Conservation (phyloP, 2,888 invertebrate genomes). For the Strigamia transsilvanica region DNA sequence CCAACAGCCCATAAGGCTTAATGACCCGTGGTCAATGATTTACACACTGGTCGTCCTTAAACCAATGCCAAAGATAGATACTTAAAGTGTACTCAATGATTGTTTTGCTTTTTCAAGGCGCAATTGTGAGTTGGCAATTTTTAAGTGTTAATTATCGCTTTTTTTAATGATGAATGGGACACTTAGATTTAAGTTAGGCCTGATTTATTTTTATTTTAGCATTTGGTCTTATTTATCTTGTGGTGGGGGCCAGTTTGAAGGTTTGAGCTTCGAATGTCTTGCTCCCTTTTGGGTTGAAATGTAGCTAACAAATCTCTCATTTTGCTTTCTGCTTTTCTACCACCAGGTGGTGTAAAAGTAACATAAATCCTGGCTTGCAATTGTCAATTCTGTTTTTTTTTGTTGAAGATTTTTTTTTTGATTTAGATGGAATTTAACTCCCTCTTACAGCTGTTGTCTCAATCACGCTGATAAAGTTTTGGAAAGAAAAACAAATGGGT, state of each 20-base stretch:
- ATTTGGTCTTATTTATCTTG: constrained; percentile 34
- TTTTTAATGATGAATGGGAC: background rate
- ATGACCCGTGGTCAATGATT: constrained; percentile 33
- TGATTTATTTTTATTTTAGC: constrained; percentile 42
- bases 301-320: constrained; percentile 33
- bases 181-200: background rate
- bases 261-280: background rate
- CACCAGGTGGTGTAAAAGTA: constrained; percentile 24
- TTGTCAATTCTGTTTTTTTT: background rate
- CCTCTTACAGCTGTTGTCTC: constrained; percentile 20
- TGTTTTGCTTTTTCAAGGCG: background rate
- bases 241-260: background rate
- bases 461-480: constrained; percentile 19
- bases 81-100: background rate
- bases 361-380: constrained; percentile 25
- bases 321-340: background rate
- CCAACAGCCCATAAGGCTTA: constrained; percentile 42
- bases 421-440: constrained; percentile 25
- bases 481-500: background rate
- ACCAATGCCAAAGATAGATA: background rate
- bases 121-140: no score
- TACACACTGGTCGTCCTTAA: background rate
- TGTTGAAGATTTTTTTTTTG: background rate
- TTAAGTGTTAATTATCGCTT: background rate
- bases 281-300: background rate